Conservation (phyloP, 2,113 vertebrate species). For the Corvus moneduloides region DNA sequence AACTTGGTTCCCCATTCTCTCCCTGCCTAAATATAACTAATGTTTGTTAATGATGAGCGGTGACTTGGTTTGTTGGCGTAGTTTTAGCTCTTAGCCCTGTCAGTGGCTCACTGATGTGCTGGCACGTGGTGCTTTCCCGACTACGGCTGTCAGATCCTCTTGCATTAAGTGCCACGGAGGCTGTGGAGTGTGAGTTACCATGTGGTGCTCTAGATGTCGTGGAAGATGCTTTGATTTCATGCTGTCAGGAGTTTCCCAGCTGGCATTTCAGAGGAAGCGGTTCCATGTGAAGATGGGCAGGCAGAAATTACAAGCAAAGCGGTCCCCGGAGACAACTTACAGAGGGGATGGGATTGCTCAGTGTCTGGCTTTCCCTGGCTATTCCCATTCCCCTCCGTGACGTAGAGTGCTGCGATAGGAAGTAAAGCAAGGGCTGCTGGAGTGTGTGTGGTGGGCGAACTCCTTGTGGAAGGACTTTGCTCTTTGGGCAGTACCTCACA, state of each 20-base stretch:
- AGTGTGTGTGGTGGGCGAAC: neutral
- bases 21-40: neutral
- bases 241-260: neutral
- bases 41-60: neutral
- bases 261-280: neutral
- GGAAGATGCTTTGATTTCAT: neutral
- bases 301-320: neutral
- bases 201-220: neutral
- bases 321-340: rapidly evolving
- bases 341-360: rapidly evolving
- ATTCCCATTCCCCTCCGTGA: rapidly evolving
- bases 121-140: neutral
- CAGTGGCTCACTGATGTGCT: neutral
- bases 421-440: neutral
- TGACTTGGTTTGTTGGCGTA: neutral
- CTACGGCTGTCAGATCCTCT: neutral
- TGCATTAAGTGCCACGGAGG: neutral
- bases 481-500: neutral
- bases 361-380: neutral
- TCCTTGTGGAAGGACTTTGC: neutral
- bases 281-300: neutral
- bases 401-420: rapidly evolving
- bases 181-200: neutral
- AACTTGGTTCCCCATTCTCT: neutral
- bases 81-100: neutral